Percentiles rank a stretch among this genome's conserved stretches.
Conservation (phyloP, 2,888 invertebrate genomes). For the Myathropa florea region DNA sequence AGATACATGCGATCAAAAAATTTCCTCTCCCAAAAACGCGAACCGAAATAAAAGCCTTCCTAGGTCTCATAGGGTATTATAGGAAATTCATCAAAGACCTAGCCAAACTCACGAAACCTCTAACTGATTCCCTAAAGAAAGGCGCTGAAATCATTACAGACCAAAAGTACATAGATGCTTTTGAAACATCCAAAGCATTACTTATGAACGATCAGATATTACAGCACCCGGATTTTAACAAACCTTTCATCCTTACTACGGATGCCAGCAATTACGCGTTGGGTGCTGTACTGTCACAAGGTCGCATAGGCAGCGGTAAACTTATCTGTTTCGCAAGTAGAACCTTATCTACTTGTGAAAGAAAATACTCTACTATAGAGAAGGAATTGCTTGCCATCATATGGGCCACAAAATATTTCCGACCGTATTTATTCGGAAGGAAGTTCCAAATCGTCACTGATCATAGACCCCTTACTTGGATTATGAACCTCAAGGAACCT, state of each 20-base stretch:
- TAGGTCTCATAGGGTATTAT: background rate
- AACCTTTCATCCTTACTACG: conserved; percentile 70
- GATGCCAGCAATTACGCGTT: conserved; percentile 74
- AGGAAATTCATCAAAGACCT: conserved; percentile 3
- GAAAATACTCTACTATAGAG: conserved; percentile 72
- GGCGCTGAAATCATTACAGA: background rate
- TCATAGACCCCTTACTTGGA: conserved; percentile 75
- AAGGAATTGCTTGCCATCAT: conserved; percentile 76
- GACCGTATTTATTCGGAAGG: conserved; percentile 76
- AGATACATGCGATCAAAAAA: background rate
- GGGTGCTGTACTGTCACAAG: no score
- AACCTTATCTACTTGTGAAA: background rate
- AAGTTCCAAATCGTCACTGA: conserved; percentile 76
- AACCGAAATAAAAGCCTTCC: background rate
- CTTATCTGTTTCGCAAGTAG: conserved; percentile 36
- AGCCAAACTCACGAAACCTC: conserved; percentile 1
- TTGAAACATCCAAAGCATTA: no score
- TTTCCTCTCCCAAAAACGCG: background rate
- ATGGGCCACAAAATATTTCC: conserved; percentile 75
- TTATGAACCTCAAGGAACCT: conserved; percentile 33
- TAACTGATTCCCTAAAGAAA: background rate
- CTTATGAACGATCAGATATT: conserved; percentile 15
- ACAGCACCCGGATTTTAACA: conserved; percentile 29
- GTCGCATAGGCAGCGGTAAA: conserved; percentile 47
- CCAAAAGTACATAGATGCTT: background rate